Base-by-base conservation (phyloP, 2,797 vertebrate genomes). In the Gila robusta region DNA sequence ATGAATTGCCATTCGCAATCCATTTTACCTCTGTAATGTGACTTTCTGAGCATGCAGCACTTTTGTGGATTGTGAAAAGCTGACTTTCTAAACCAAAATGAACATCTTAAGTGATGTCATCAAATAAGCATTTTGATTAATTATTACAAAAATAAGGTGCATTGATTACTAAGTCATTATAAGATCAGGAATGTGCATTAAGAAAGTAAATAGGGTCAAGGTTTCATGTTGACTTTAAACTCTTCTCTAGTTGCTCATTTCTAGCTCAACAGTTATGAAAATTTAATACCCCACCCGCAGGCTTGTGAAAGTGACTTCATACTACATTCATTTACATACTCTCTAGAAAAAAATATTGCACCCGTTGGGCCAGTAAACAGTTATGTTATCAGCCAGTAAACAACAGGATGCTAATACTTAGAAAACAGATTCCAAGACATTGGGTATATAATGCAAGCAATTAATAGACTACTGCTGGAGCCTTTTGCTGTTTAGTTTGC, bases 301-400 rank as follows among this genome's bases (percentile, higher is more conserved):
- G 84, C 79, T 69, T 84, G 78, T 79, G 76, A 86, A 85, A 73
- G 28, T 81, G 78, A 81, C 79, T 84, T 87, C 86, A 88, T 87
- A 86, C 81, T 85, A 79, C 81, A 86, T 74, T 87, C 19, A 86
- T 89, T 79, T 88, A 54, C 47, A 52, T 83, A 83, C 79, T 88
- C 79, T 73, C 78, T 66, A 78, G 84, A 81, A 82, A 70, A 39
- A 79, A 74, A 72, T 28, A 67, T 82, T 87, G 69, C n/a, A n/a
- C 56, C 69, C 47, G 5, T 39, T 79, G 79, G 66, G 71, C 83
- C 72, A 64, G 54, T 59, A 49, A 83, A 83, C 66, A n/a, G 56
- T 87, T 62, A 49, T 86, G 87, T 83, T 32, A 32, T 32, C 32
- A 32, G 32, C 32, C 32, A 32, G 32, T 32, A 32, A 32, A 32